phyloP scores from a whole-genome alignment of 2,113 vertebrate genomes.

The Poecile atricapillus region DNA sequence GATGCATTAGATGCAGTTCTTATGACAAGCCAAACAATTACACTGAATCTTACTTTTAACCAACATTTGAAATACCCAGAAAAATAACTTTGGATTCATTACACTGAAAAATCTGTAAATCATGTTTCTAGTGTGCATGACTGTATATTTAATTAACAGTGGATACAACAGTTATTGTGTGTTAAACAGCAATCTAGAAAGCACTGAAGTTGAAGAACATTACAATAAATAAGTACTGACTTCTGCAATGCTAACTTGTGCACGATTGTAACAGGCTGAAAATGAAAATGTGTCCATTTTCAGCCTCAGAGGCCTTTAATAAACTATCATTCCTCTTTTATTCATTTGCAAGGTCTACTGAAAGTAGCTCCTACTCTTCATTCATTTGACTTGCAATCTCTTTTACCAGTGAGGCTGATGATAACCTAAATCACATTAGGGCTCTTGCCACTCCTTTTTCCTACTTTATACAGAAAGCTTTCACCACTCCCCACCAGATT shows the following conservation, averaged over 20 bases:
- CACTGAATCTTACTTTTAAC: not conserved
- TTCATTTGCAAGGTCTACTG: not conserved
- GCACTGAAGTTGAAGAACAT: not conserved
- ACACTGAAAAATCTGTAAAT: not conserved
- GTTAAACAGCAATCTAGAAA: not conserved
- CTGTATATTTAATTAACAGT: constrained; percentile 21
- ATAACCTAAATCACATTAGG: not conserved
- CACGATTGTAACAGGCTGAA: not conserved
- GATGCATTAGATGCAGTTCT: not conserved
- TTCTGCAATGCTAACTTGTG: not conserved
- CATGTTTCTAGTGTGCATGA: not conserved
- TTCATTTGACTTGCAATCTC: accelerated
- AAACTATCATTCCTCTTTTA: not conserved
- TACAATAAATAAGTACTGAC: not conserved
- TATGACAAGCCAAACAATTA: not conserved
- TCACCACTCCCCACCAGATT: not conserved
- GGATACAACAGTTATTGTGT: not conserved
- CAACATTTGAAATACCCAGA: not conserved
- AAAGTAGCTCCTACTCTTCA: not conserved
- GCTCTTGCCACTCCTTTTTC: not conserved
- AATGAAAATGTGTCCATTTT: not conserved
- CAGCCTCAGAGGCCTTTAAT: not conserved
- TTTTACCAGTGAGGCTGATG: not conserved
- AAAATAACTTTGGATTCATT: not conserved
- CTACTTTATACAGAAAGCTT: not conserved